Base-by-base conservation (phyloP, 2,888 invertebrate species). In the Drosophila lacicola region DNA sequence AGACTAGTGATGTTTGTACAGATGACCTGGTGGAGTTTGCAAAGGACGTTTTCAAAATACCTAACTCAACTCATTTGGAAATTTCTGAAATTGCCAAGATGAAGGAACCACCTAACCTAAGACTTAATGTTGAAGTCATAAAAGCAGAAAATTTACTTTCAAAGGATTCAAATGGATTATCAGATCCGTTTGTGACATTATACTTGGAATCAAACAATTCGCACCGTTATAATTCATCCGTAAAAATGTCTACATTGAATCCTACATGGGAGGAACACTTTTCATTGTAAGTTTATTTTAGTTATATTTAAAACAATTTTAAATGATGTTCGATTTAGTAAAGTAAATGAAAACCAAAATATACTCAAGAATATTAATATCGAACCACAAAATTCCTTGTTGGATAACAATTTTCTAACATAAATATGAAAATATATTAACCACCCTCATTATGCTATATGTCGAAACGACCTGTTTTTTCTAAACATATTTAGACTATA, bases 211-310 rank as follows among this genome's bases (percentile, higher is more conserved):
- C 96, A 1, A 95, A 95, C 70, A 94, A 95, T 3, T 94, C 96
- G 2, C 95, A 96, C 87, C 94, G 96, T 69, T 97, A 96, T 90
- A 97, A 97, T 82, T 98, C 99, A 1, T 97, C 97, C 0, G 98
- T 99, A 19, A 98, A 98, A 92, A 94, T 96, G 13, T 95, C 95
- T 80, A 98, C 98, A 0, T 94, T 99, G 34, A 96, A 96, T 92
- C 99, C 99, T 0, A 93, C 95, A 14, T 99, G 99, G 99, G 98
- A 98, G 92, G 99, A 99, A 93, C 97, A 98, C 93, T 99, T 99
- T 93, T 97, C 98, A 90, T 94, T 99, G 90, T 91, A 63, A 82
- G 90, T 79, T 41, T 41, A 17, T 21, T 19, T 19, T 4, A 8
- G 3, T n/a, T 6, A 11, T 13, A 39, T 19, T 29, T 34, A 41